Percentiles rank a stretch among this genome's conserved stretches.
phyloP scores from a whole-genome alignment of 2,797 vertebrate genomes.

The Rhinella marina region DNA sequence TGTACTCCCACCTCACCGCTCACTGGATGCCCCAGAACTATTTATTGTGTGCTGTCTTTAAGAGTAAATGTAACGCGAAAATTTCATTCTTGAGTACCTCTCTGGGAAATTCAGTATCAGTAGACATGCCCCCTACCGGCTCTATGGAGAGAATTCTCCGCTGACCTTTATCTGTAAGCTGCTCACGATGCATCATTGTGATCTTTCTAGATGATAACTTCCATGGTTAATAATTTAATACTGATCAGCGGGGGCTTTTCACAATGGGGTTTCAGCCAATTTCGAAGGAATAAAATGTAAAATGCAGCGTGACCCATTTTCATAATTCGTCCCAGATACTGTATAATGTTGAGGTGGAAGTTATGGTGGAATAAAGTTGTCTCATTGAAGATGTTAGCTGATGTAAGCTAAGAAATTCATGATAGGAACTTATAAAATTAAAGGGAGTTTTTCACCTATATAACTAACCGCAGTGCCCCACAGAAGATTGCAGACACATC shows the following conservation, averaged over 20 bases:
- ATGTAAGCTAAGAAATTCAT: too few species aligned
- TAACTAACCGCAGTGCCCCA: too few species aligned
- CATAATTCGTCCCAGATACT: neutral
- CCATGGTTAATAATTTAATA: neutral
- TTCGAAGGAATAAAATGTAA: neutral
- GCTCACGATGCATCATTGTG: neutral
- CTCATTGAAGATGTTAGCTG: too few species aligned
- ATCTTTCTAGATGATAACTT: neutral
- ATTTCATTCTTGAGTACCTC: neutral
- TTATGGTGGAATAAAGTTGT: too few species aligned
- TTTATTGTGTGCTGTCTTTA: too few species aligned
- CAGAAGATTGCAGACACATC: too few species aligned
- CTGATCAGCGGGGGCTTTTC: neutral
- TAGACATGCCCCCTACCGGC: neutral
- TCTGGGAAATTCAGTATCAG: neutral
- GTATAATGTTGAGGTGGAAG: too few species aligned
- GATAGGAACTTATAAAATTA: too few species aligned
- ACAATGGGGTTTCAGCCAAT: neutral
- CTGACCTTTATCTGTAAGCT: constrained; percentile 2
- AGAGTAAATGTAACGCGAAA: neutral
- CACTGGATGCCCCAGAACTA: too few species aligned
- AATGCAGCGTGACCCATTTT: neutral
- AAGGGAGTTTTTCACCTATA: too few species aligned
- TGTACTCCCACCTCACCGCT: too few species aligned
- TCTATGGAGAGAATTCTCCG: neutral